Evolutionary conservation across 2,113 vertebrate species (phyloP), one percentile per base, ranked within the genome.

Genomic region (Myiozetetes cayanensis): DNA sequence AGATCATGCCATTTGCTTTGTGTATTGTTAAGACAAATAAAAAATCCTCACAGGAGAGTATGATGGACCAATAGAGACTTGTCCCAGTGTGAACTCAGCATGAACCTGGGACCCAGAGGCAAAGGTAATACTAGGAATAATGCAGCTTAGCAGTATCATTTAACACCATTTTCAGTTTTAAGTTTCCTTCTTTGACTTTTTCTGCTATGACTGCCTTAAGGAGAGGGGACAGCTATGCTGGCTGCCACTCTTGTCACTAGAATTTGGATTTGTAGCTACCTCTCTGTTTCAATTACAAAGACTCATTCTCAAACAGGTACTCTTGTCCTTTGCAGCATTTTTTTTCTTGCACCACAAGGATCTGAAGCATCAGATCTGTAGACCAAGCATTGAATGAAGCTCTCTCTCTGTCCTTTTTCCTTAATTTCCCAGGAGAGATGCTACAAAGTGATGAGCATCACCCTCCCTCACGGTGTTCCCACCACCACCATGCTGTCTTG

Each of bases 401-500:
- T 85, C 14, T 71, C 62, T 31, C 18, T 25, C 9, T 16, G 14
- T 37, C 41, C 23, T 11, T 78, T 94, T 84, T 27, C 35, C 89
- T 84, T 12, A 4, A 24, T 87, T 96, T 90, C 80, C 18, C 9
- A 21, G 43, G 44, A 86, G 4, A 84, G 13, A 31, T 41, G 31
- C 22, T 37, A 30, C 0, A 2, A 66, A 71, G 33, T 0, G 1
- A 25, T 19, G 35, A 74, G 39, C 35, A n/a, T 62, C 56, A 6
- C 22, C 31, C 10, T 78, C 17, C 25, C 14, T 70, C 3, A 1
- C 0, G 0, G 18, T 6, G 2, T 33, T 81, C 30, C 16, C 9
- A 66, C 37, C 3, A 2, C n/a, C 63, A 44, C n/a, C 14, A 8
- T 2, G 1, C 5, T 0, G 0, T 39, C 18, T 55, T 2, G 2